phyloP scores from a whole-genome alignment of 2,113 vertebrate species.

The Burhinus bistriatus region DNA sequence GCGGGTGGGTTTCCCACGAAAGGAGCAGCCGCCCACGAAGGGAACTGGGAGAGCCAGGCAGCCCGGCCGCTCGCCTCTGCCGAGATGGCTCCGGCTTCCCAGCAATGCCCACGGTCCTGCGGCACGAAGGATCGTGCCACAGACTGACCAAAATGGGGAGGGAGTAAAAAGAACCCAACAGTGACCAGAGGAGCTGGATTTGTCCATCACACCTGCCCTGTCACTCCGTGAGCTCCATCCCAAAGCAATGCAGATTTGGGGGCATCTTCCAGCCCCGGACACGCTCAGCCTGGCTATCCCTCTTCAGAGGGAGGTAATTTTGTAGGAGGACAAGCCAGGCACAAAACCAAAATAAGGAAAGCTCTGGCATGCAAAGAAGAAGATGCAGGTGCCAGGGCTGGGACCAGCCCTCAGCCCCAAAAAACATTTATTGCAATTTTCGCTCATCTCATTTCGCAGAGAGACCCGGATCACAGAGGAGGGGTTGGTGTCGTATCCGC shows the following conservation, averaged over 20 bases:
- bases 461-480: not conserved
- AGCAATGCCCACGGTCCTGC: fast-evolving
- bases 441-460: not conserved
- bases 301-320: not conserved
- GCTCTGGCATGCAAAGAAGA: not conserved
- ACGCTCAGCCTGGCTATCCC: not conserved
- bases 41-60: not conserved
- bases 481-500: not conserved
- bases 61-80: not conserved
- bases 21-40: not conserved
- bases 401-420: not conserved
- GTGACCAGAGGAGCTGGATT: not conserved
- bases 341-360: not conserved
- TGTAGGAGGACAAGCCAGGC: not conserved
- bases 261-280: not conserved
- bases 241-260: fast-evolving
- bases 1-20: not conserved
- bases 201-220: fast-evolving
- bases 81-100: not conserved
- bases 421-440: not conserved
- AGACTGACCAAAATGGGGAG: not conserved
- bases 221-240: not conserved
- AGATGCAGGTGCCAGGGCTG: not conserved
- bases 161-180: not conserved
- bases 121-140: fast-evolving